Percentiles rank a stretch among this genome's conserved stretches.
Conservation (phyloP, 2,888 invertebrate genomes). For the Leucoma salicis region DNA sequence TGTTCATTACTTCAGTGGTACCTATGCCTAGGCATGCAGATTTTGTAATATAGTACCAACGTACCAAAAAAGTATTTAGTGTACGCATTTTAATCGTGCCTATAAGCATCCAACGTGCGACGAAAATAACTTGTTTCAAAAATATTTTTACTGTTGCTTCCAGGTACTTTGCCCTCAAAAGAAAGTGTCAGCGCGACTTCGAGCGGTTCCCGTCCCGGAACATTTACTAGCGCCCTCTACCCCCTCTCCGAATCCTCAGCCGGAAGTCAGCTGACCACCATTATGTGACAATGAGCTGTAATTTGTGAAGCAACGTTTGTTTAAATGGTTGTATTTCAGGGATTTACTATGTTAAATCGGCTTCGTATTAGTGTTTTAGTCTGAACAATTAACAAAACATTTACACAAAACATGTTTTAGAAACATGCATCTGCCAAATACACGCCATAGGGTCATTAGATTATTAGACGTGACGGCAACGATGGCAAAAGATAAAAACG, state of each 20-base stretch:
- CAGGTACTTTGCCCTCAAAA: constrained; percentile 84
- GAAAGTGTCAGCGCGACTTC: constrained; percentile 89
- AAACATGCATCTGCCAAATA: too few species aligned
- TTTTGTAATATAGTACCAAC: too few species aligned
- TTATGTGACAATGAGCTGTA: constrained; percentile 4
- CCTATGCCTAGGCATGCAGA: too few species aligned
- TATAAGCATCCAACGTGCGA: too few species aligned
- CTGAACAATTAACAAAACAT: constrained; percentile 3
- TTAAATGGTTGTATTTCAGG: not conserved
- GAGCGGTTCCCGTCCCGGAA: constrained; percentile 89
- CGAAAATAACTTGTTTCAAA: too few species aligned
- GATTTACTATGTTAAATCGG: not conserved
- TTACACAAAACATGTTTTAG: constrained; percentile 13
- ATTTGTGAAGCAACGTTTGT: not conserved
- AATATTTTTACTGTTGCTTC: too few species aligned
- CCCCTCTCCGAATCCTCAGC: constrained; percentile 26
- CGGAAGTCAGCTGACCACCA: constrained; percentile 38
- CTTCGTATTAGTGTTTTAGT: not conserved
- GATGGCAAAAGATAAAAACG: too few species aligned
- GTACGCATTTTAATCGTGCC: too few species aligned
- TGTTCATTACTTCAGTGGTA: too few species aligned
- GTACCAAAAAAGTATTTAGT: too few species aligned
- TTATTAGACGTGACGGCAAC: too few species aligned
- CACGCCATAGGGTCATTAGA: too few species aligned
- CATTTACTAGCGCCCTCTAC: constrained; percentile 80